Base-by-base conservation (phyloP, 2,113 vertebrate genomes). In the Brachypodius melanocephalos region DNA sequence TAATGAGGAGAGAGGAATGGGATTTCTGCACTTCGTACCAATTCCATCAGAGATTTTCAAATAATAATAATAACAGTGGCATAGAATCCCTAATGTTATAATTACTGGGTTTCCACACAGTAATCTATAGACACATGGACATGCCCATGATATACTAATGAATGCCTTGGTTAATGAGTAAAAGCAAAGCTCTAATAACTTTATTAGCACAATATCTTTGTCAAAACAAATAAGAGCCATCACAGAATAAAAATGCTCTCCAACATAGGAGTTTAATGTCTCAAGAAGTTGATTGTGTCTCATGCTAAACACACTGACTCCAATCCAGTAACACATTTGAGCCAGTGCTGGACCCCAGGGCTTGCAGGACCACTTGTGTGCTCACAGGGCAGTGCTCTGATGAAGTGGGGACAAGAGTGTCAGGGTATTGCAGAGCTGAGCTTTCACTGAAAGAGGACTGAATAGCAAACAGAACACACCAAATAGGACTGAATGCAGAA, bases 321-420 rank as follows among this genome's bases (percentile, higher is more conserved):
- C 34, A 83, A 3, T 29, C 57, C 77, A 74, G 73, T 11, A 32
- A 19, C 2, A 7, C 14, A 34, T 84, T 65, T 76, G 71, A 76
- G 91, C 48, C 79, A 75, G 11, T 20, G 36, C 36, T 93, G 79
- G 75, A 82, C 58, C 67, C 85, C 54, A 45, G 17, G 79, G 49
- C 85, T 93, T 2, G 0, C 85, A 91, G 74, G 69, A 65, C 43
- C 66, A 36, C 25, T 72, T 18, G 36, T 72, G 67, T 61, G 45
- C 68, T 89, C 81, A 62, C 88, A 91, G 92, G 77, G 87, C 92
- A 87, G 73, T 58, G 90, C 81, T 81, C 67, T 57, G 77, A 62
- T 66, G 73, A 69, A 57, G 42, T 6, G 46, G 51, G 77, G 28
- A 57, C 73, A 58, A 51, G 68, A 65, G 38, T 78, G 85, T 75